Base-by-base conservation (phyloP, 2,888 invertebrate species). In the Eupithecia insigniata region DNA sequence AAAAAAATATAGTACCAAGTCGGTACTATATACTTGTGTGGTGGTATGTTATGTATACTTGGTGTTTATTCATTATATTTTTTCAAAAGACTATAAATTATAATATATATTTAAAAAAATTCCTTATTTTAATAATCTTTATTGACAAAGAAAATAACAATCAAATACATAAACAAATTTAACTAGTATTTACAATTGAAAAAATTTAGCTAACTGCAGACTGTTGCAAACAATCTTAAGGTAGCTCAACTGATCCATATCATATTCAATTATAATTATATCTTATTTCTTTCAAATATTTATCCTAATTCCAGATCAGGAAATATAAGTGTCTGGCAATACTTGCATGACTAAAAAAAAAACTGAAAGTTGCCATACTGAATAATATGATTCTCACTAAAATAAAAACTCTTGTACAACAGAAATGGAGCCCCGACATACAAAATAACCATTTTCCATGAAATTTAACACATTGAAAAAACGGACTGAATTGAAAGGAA, bases 401-500 rank as follows among this genome's bases (percentile, higher is more conserved):
- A 34, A 34, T 64, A 64, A 64, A 64, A 64, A 30, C 14, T 36
- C 34, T 22, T 34, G 36, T 34, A 10, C 14, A 62, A 62, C 34
- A 64, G 28, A 58, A 75, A 70, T 70, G 36, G 65, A 67, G 36
- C 75, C 70, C 68, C 87, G 83, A 83, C 75, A 84, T 82, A 84
- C 86, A 88, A 87, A 91, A 89, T 89, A 88, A 84, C 88, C 86
- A 89, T 89, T 89, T 87, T 93, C 91, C 92, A 86, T 87, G 83
- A 92, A 92, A 93, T 93, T 93, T 92, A 92, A 92, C 92, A 88
- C 91, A 89, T 90, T 89, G 87, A 86, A 83, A 87, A 76, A 78
- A 79, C 72, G 75, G 76, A 73, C 66, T 71, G 70, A 76, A 78
- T 78, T 81, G 78, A 78, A 81, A 76, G 74, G 80, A 80, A 88